Conservation (phyloP, 2,113 vertebrate genomes). For the Potamarius usumacintae region DNA sequence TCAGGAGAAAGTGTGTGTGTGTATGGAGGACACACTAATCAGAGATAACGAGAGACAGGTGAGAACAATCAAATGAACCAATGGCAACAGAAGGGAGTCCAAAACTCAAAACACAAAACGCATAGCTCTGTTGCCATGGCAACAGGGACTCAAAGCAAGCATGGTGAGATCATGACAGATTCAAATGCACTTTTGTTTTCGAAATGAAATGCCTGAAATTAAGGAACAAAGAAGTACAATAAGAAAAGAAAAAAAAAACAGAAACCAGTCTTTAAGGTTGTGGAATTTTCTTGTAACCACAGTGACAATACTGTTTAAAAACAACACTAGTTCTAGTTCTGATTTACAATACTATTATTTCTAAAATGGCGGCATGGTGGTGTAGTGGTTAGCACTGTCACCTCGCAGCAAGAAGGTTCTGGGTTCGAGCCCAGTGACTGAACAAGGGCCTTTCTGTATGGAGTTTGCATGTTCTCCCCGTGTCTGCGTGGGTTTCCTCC, state of each 20-base stretch:
- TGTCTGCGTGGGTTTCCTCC: too few relatives aligned
- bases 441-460: too few relatives aligned
- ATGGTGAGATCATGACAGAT: not conserved
- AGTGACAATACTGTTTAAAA: not conserved
- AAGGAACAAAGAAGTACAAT: not conserved
- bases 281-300: not conserved
- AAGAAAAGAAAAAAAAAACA: not conserved
- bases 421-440: too few relatives aligned
- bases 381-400: too few relatives aligned
- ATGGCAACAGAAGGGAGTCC: not conserved
- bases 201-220: not conserved
- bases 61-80: not conserved
- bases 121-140: not conserved
- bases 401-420: too few relatives aligned
- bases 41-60: not conserved
- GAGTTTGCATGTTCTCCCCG: too few relatives aligned
- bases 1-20: not conserved
- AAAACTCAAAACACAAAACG: not conserved
- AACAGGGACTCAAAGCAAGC: not conserved
- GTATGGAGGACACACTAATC: not conserved
- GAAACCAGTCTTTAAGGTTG: not conserved
- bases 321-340: not conserved
- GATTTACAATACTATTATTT: not conserved
- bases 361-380: not conserved
- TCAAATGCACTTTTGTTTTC: not conserved